These are phyloP conservation scores for Yponomeuta malinellus DNA, from an alignment of 2,888 invertebrate genomes.

Conservation along the genomic window DNA sequence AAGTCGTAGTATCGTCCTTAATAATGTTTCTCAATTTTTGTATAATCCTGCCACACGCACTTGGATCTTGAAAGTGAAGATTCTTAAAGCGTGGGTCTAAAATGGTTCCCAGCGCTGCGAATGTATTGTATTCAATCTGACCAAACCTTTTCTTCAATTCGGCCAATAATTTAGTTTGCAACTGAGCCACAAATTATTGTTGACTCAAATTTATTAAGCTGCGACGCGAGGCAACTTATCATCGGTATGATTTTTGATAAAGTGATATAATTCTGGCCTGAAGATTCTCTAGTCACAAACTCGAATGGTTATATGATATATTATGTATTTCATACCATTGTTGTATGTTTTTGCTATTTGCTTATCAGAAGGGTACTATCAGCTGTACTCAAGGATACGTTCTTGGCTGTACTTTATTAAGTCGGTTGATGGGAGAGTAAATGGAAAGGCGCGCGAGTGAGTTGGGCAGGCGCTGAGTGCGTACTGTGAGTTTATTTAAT, in stretches of 20 bases:
- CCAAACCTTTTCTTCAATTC: conserved; percentile 22
- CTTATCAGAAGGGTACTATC: no score
- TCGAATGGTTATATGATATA: conserved; percentile 21
- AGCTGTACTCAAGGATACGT: no score
- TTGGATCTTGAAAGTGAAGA: conserved; percentile 22
- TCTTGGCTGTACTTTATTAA: no score
- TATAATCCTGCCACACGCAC: conserved; percentile 26
- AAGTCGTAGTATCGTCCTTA: conserved; percentile 10
- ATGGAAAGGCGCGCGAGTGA: no score
- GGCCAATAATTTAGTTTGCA: conserved; percentile 19
- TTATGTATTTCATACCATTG: no score
- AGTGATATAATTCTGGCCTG: conserved; percentile 9
- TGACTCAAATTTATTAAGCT: conserved; percentile 19
- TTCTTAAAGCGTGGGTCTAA: conserved; percentile 22
- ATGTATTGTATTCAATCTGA: conserved; percentile 22
- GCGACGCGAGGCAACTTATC: conserved; percentile 22
- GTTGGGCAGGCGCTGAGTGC: no score
- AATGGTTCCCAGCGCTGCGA: conserved; percentile 21
- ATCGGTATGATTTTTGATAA: conserved; percentile 22
- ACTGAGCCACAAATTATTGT: conserved; percentile 5
- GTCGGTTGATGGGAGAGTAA: no score
- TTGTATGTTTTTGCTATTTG: no score
- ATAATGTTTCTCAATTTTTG: conserved; percentile 21
- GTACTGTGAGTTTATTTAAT: no score
- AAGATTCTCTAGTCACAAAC: conserved; percentile 23